Evolutionary conservation across 2,113 vertebrate genomes (phyloP).

Genomic region (Formicarius rufipectus): DNA sequence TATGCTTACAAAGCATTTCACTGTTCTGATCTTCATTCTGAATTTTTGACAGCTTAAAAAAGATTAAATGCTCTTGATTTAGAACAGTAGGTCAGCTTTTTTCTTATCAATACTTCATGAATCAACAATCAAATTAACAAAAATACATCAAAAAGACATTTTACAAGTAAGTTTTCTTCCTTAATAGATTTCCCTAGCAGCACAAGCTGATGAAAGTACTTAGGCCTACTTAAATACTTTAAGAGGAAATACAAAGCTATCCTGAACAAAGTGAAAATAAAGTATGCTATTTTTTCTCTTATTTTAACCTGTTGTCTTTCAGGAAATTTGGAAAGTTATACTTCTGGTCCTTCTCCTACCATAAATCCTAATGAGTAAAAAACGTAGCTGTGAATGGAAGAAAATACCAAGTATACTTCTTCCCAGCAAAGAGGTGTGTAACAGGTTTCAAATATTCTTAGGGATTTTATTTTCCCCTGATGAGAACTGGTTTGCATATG

Average conservation of each 20-base stretch:
- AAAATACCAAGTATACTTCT: neutral
- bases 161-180: neutral
- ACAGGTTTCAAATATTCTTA: neutral
- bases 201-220: neutral
- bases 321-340: constrained; percentile 50
- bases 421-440: neutral
- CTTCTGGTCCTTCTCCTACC: neutral
- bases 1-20: neutral
- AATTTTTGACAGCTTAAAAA: neutral
- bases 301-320: constrained; percentile 58
- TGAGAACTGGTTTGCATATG: neutral
- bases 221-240: neutral
- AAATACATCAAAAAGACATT: neutral
- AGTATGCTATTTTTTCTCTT: neutral
- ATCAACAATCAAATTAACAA: neutral
- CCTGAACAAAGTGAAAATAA: neutral
- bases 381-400: neutral
- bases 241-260: neutral
- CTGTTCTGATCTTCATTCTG: neutral
- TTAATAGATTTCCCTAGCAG: neutral
- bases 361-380: constrained; percentile 36
- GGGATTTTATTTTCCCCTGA: neutral
- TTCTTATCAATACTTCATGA: neutral
- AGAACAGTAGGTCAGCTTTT: neutral
- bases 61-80: neutral